These are phyloP conservation scores for Synodontis membranacea DNA, from an alignment of 2,113 vertebrate species.

Conservation along the genomic window DNA sequence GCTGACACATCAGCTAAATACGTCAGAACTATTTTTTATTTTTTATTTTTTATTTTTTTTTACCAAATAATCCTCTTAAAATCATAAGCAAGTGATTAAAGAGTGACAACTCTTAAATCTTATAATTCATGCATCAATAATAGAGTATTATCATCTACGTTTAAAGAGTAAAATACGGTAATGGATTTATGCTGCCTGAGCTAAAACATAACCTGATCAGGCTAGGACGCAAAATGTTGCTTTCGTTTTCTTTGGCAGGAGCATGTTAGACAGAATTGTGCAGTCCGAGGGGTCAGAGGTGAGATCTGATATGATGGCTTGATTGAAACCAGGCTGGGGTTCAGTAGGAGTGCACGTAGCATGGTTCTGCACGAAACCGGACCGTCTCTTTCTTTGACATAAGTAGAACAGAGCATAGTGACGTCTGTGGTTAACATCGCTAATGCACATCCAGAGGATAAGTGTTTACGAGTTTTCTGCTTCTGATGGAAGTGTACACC, in stretches of 20 bases:
- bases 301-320: constrained; percentile 44
- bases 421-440: constrained; percentile 5
- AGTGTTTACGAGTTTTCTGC: constrained; percentile 30
- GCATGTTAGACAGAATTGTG: constrained; percentile 39
- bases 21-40: background rate
- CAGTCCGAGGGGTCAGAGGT: constrained; percentile 44
- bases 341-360: constrained; percentile 43
- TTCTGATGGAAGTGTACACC: constrained; percentile 49
- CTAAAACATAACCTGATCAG: constrained; percentile 14
- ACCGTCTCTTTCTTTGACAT: background rate
- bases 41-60: too few relatives aligned
- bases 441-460: constrained; percentile 15
- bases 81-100: background rate
- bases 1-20: constrained; percentile 16
- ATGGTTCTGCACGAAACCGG: background rate
- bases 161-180: background rate
- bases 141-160: background rate
- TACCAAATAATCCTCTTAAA: constrained; percentile 1
- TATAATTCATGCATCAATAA: background rate
- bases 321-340: constrained; percentile 43
- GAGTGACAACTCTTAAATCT: background rate
- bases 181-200: background rate
- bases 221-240: constrained; percentile 21
- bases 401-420: background rate
- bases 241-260: constrained; percentile 45